Evolutionary conservation across 2,888 invertebrate genomes (phyloP).

Genomic region (Melanostoma mellinum): DNA sequence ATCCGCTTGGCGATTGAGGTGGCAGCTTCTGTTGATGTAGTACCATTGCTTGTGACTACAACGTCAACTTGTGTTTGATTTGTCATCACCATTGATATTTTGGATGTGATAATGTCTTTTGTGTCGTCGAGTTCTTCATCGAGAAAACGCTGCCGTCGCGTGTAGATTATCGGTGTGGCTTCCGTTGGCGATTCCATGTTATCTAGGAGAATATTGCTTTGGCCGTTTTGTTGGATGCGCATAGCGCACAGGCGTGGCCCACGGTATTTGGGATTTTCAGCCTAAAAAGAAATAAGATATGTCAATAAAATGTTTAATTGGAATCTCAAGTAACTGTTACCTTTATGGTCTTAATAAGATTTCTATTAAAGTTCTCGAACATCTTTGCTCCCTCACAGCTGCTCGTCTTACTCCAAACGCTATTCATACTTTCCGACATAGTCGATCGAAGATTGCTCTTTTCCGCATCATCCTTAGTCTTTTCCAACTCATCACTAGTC

Average conservation of each 20-base stretch:
- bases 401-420: slow-evolving; percentile 82
- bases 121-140: slow-evolving; percentile 81
- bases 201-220: slow-evolving; percentile 90
- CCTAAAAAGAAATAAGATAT: slow-evolving; percentile 75
- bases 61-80: slow-evolving; percentile 58
- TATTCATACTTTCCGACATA: slow-evolving; percentile 81
- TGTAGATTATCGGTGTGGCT: slow-evolving; percentile 89
- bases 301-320: not conserved
- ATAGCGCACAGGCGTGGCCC: slow-evolving; percentile 91
- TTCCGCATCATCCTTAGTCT: slow-evolving; percentile 64
- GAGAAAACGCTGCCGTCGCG: slow-evolving; percentile 83
- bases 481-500: slow-evolving; percentile 73
- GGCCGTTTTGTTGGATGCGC: slow-evolving; percentile 89
- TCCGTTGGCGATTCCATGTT: slow-evolving; percentile 86
- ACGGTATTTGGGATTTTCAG: slow-evolving; percentile 81
- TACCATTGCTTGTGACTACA: slow-evolving; percentile 50
- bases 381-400: slow-evolving; percentile 81
- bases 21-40: slow-evolving; percentile 47
- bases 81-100: slow-evolving; percentile 74
- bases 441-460: slow-evolving; percentile 75
- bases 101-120: slow-evolving; percentile 81
- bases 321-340: slow-evolving; percentile 71
- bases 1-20: slow-evolving; percentile 54
- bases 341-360: slow-evolving; percentile 82
- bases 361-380: slow-evolving; percentile 82